These are phyloP conservation scores for Orchesellides sinensis DNA, from an alignment of 2,888 invertebrate genomes.

Conservation along the genomic window DNA sequence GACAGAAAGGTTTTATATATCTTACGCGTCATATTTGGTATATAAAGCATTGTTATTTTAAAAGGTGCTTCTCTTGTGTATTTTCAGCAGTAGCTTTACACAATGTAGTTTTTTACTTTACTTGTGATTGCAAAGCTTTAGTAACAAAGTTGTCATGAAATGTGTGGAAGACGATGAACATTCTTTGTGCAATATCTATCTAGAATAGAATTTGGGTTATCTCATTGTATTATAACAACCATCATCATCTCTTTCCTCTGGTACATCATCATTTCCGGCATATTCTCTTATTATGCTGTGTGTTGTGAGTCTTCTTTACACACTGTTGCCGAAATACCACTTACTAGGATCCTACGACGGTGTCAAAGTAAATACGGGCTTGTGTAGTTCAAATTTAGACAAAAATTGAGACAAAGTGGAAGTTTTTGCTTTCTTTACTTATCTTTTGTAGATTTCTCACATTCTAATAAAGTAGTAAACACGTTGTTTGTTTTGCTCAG, in stretches of 20 bases:
- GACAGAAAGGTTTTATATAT: slow-evolving; percentile 12
- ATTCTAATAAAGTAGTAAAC: too few species aligned
- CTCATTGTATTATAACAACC: background rate
- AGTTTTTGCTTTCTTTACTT: background rate
- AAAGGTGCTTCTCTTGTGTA: too few species aligned
- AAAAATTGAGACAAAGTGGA: slow-evolving; percentile 40
- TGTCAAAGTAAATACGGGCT: slow-evolving; percentile 38
- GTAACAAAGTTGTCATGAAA: slow-evolving; percentile 7
- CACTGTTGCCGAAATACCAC: too few species aligned
- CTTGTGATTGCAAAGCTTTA: background rate
- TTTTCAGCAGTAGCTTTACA: background rate
- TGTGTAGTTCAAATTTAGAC: slow-evolving; percentile 9
- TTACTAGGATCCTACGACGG: too few species aligned
- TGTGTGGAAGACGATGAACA: background rate
- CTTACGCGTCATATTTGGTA: too few species aligned
- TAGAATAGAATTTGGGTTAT: slow-evolving; percentile 36
- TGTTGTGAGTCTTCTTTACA: slow-evolving; percentile 4
- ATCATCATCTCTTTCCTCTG: slow-evolving; percentile 9
- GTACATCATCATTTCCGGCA: slow-evolving; percentile 30
- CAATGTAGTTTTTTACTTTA: background rate
- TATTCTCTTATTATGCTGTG: background rate
- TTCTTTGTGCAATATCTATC: background rate
- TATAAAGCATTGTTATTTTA: too few species aligned
- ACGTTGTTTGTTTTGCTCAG: too few species aligned
- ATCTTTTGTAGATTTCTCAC: slow-evolving; percentile 8